Evolutionary conservation across 2,797 vertebrate species (phyloP).

Genomic region (Rhincodon typus): DNA sequence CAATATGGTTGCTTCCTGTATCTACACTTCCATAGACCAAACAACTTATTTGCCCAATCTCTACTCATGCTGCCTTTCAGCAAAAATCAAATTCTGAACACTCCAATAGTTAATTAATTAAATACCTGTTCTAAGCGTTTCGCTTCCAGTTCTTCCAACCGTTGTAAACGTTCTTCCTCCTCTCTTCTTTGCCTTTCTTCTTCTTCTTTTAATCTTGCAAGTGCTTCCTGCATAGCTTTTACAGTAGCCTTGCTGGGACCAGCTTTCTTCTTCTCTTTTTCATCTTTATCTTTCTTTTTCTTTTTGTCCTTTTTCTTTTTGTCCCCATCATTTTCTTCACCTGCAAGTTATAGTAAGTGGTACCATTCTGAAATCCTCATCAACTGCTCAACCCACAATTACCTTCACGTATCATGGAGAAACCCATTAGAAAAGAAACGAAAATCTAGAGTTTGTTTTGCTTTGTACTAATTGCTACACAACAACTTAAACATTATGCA

Average conservation of each 20-base stretch:
- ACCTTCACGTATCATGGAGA: background rate
- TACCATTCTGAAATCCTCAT: background rate
- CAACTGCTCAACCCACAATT: background rate
- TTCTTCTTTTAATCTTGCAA: conserved; percentile 85
- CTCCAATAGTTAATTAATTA: background rate
- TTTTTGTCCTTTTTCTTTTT: conserved; percentile 95
- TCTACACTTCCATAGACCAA: too few species aligned
- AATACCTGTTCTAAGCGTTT: conserved; percentile 83
- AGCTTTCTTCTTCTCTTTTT: conserved; percentile 88
- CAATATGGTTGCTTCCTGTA: too few species aligned
- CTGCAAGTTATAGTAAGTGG: background rate
- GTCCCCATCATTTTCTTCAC: conserved; percentile 80
- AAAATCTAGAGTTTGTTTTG: background rate
- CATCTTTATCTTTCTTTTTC: conserved; percentile 81
- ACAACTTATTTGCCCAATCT: background rate
- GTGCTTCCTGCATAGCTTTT: conserved; percentile 95
- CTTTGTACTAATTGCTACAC: background rate
- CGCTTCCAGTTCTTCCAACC: conserved; percentile 78
- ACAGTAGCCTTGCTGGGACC: conserved; percentile 93
- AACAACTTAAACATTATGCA: background rate
- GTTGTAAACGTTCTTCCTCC: conserved; percentile 76
- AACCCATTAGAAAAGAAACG: background rate
- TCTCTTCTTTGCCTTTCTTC: conserved; percentile 70
- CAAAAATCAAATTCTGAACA: background rate
- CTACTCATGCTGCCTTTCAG: background rate